Percentiles rank a stretch among this genome's conserved stretches.
Conservation (phyloP, 2,888 invertebrate genomes). For the Macrophya alboannulata region DNA sequence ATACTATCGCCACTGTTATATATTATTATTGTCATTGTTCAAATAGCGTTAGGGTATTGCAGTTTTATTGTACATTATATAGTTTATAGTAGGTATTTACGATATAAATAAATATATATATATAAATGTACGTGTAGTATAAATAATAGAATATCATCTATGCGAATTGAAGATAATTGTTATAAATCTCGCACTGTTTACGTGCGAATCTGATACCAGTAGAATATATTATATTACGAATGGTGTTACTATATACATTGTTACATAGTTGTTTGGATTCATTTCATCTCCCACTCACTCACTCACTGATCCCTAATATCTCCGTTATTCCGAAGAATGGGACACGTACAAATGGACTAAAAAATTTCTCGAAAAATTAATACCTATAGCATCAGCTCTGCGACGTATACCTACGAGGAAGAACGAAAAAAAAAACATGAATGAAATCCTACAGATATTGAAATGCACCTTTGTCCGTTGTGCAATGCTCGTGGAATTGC, state of each 20-base stretch:
- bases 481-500: neutral
- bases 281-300: slow-evolving; percentile 31
- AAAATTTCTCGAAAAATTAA: slow-evolving; percentile 26
- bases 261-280: slow-evolving; percentile 23
- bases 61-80: slow-evolving; percentile 22
- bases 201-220: slow-evolving; percentile 33
- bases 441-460: slow-evolving; percentile 11
- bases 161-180: slow-evolving; percentile 14
- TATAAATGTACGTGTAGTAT: neutral
- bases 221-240: slow-evolving; percentile 42
- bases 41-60: neutral
- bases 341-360: neutral
- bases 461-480: slow-evolving; percentile 18
- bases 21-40: slow-evolving; percentile 31
- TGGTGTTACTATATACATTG: slow-evolving; percentile 36
- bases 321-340: neutral
- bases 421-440: neutral
- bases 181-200: slow-evolving; percentile 12
- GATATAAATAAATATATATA: neutral
- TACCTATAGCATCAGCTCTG: neutral
- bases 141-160: slow-evolving; percentile 14
- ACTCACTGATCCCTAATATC: neutral
- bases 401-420: neutral
- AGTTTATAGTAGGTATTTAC: neutral
- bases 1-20: neutral